Base-by-base conservation (phyloP, 1,140 invertebrate species). In the Aethina tumida region DNA sequence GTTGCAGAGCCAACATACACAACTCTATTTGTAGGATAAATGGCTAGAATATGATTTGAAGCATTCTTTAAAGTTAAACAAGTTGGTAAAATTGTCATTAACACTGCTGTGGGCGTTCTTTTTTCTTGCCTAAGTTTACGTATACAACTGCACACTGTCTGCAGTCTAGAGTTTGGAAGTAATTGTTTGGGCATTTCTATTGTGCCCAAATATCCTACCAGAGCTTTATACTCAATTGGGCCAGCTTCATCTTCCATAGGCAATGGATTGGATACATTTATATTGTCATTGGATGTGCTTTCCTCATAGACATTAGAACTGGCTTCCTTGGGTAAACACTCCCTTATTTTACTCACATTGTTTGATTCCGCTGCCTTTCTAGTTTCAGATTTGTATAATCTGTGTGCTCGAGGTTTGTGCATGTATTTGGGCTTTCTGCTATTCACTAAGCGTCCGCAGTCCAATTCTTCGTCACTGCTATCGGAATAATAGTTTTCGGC, bases 121-220 rank as follows among this genome's bases (percentile, higher is more conserved):
- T 92, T 87, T 55, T 96, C 92, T 28, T 91, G 77, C 33, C 91
- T 69, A 19, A 97, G 62, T 55, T 91, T 79, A 41, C 87, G 75
- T 12, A 97, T 91, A 54, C 91, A 93, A 36, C 80, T 89, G 20
- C 71, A 64, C 7, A 78, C 75, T 2, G 75, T 75, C 43, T 80
- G 77, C 26, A 84, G 69, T 55, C 83, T 78, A 5, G 79, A 80
- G 29, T 75, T 79, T 0, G 84, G 74, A 32, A 81, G 76, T 24
- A 84, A 66, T 53, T 91, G 84, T 59, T 84, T 82, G 0, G 91
- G 91, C 69, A 93, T 93, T 65, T 96, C 92, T 31, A 96, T 93
- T 0, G 91, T 94, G 3, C 93, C 92, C 29, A 96, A 69, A 62
- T 96, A 97, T 0, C 92, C 91, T 2, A 96, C 87, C 9, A 96